phyloP scores from a whole-genome alignment of 1,140 invertebrate species.

The Drosophila ohnishii region DNA sequence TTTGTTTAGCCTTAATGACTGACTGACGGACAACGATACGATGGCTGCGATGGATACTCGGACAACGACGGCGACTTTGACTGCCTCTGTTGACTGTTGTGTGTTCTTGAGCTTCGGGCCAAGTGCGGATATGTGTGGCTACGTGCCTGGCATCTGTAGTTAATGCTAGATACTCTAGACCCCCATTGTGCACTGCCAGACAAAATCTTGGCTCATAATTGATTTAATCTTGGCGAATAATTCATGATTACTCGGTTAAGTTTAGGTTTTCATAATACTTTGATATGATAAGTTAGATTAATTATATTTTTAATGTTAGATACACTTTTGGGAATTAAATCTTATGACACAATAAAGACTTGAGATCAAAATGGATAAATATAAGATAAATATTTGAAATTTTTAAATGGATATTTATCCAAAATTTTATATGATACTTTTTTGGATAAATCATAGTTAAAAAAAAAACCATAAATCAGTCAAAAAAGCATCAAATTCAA shows the following conservation, averaged over 20 bases:
- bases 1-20: slow-evolving; percentile 61
- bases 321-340: neutral
- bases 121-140: slow-evolving; percentile 62
- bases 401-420: no score
- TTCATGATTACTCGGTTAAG: neutral
- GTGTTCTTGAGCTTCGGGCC: slow-evolving; percentile 69
- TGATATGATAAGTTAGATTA: no score
- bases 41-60: slow-evolving; percentile 9
- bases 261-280: neutral
- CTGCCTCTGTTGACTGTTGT: slow-evolving; percentile 32
- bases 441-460: no score
- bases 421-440: no score
- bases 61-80: slow-evolving; percentile 40
- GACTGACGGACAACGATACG: slow-evolving; percentile 41
- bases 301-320: neutral
- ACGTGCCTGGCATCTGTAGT: slow-evolving; percentile 63
- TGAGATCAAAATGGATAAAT: neutral
- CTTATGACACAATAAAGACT: neutral
- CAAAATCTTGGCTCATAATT: slow-evolving; percentile 3
- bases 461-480: no score
- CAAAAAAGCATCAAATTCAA: no score
- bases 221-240: slow-evolving; percentile 14
- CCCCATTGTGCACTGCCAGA: slow-evolving; percentile 19
- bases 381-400: no score
- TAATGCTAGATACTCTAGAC: slow-evolving; percentile 28